Evolutionary conservation across 1,140 invertebrate genomes (phyloP).

Genomic region (Drosophila seguyi): DNA sequence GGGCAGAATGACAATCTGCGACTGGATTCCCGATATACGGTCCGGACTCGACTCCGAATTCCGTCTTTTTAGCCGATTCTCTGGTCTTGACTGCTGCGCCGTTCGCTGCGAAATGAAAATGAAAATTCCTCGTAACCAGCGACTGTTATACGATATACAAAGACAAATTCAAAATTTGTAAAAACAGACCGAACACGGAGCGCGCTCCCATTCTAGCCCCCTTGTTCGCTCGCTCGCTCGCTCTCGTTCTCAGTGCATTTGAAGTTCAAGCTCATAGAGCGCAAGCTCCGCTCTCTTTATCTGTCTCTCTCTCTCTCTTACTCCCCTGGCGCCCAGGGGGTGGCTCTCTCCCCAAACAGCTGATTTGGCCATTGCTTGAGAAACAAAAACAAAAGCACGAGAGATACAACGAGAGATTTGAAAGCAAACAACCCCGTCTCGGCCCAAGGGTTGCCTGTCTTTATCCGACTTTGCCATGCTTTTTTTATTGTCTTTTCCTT

Average conservation of each 20-base stretch:
- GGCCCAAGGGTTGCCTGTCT: conserved; percentile 41
- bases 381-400: conserved; percentile 33
- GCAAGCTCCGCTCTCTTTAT: conserved; percentile 60
- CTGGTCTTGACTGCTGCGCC: conserved; percentile 75
- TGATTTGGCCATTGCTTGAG: conserved; percentile 48
- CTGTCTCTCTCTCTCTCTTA: conserved; percentile 20
- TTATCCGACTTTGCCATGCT: conserved; percentile 12
- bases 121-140: conserved; percentile 80
- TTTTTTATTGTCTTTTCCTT: conserved; percentile 15
- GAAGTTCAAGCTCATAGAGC: conserved; percentile 75
- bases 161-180: conserved; percentile 55
- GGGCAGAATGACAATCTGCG: conserved; percentile 33
- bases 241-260: conserved; percentile 62
- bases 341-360: conserved; percentile 56
- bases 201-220: conserved; percentile 23
- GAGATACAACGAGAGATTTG: conserved; percentile 2
- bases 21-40: conserved; percentile 23
- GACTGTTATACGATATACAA: conserved; percentile 81
- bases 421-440: conserved; percentile 42
- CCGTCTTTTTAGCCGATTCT: conserved; percentile 30
- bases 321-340: conserved; percentile 25
- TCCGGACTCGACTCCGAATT: conserved; percentile 22
- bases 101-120: conserved; percentile 82
- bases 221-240: conserved; percentile 15
- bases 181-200: conserved; percentile 28